These are phyloP conservation scores for Tyrophagus putrescentiae DNA, from an alignment of 1,140 invertebrate genomes.

Conservation along the genomic window DNA sequence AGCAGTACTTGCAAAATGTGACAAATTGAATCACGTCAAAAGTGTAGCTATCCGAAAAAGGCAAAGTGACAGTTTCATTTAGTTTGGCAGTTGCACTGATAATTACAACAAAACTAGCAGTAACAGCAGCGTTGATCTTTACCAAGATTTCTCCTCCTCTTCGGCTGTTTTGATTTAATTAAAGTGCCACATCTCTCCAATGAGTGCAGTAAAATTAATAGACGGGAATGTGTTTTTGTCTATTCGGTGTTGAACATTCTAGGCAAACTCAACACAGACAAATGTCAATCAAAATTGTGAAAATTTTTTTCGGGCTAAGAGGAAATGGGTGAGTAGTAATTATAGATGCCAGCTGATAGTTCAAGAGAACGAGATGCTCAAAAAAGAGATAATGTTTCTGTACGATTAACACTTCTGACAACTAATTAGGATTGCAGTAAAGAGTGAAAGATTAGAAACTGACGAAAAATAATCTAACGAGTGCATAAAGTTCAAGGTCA, in stretches of 20 bases:
- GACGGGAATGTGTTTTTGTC: too few relatives aligned
- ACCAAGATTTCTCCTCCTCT: background rate
- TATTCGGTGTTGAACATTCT: background rate
- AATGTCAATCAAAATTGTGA: slow-evolving; percentile 2
- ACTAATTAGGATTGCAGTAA: background rate
- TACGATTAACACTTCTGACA: too few relatives aligned
- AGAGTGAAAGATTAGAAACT: background rate
- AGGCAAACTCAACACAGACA: background rate
- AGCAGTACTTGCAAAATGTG: background rate
- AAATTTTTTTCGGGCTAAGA: background rate
- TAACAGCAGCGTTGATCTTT: background rate
- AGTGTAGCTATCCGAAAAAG: too few relatives aligned
- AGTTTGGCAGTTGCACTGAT: background rate
- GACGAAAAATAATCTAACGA: too few relatives aligned
- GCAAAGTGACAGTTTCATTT: background rate
- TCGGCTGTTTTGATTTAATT: slow-evolving; percentile 5
- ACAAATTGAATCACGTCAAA: slow-evolving; percentile 14
- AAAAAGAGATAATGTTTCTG: too few relatives aligned
- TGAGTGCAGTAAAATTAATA: too few relatives aligned
- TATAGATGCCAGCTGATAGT: slow-evolving; percentile 10
- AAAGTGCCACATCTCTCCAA: background rate
- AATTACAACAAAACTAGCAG: background rate
- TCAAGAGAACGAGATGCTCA: background rate
- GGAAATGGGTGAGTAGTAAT: background rate
- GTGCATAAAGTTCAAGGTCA: too few relatives aligned